Percentiles rank a stretch among this genome's conserved stretches.
Conservation (phyloP, 1,140 invertebrate species). For the Procambarus clarkii region DNA sequence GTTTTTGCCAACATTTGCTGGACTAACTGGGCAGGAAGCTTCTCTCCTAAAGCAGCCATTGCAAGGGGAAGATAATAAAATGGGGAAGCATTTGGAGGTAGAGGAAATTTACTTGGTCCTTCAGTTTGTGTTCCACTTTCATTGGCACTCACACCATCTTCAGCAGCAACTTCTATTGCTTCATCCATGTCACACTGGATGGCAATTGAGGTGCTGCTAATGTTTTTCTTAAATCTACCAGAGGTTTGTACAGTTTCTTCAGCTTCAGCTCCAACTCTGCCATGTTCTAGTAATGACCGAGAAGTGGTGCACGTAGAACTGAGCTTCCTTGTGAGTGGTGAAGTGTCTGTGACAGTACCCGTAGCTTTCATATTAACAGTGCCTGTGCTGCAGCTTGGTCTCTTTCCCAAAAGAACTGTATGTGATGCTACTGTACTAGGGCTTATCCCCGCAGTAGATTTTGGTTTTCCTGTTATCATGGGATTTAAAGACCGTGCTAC, state of each 20-base stretch:
- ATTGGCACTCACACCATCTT: slow-evolving; percentile 53
- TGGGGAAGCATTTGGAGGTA: slow-evolving; percentile 71
- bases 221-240: slow-evolving; percentile 53
- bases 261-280: slow-evolving; percentile 40
- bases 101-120: slow-evolving; percentile 70
- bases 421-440: neutral
- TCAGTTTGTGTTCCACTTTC: slow-evolving; percentile 77
- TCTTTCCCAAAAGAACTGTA: slow-evolving; percentile 3
- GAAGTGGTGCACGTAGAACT: slow-evolving; percentile 9
- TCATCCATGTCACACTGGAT: slow-evolving; percentile 79
- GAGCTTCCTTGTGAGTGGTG: neutral
- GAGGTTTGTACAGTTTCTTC: neutral
- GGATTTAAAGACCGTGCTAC: slow-evolving; percentile 40
- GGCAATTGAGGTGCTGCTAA: slow-evolving; percentile 78
- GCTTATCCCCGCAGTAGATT: neutral
- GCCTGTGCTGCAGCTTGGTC: neutral
- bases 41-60: slow-evolving; percentile 71
- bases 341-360: slow-evolving; percentile 22
- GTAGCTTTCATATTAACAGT: slow-evolving; percentile 10
- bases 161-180: slow-evolving; percentile 39
- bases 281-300: slow-evolving; percentile 27
- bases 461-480: slow-evolving; percentile 33
- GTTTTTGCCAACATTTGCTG: slow-evolving; percentile 72
- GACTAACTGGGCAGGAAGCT: slow-evolving; percentile 71
- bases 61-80: slow-evolving; percentile 72